These are phyloP conservation scores for Microctonus aethiopoides DNA, from an alignment of 2,888 invertebrate genomes.

Conservation along the genomic window DNA sequence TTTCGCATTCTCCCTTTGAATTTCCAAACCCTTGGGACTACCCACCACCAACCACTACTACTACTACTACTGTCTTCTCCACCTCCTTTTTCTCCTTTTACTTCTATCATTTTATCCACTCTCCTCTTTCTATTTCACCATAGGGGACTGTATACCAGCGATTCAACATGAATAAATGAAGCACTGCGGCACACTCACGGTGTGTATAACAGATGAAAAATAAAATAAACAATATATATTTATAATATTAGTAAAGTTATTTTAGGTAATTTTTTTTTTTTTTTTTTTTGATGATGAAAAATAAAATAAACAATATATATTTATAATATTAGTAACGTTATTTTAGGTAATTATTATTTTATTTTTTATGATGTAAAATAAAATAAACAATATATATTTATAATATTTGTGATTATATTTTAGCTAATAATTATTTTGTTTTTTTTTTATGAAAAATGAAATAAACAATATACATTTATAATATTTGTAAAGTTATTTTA, in stretches of 20 bases:
- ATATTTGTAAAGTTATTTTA: neutral
- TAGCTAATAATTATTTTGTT: neutral
- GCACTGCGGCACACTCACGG: slow-evolving; percentile 45
- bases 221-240: slow-evolving; percentile 10
- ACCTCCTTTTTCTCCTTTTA: slow-evolving; percentile 35
- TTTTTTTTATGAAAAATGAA: neutral
- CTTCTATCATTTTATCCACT: slow-evolving; percentile 52
- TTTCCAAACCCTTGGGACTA: slow-evolving; percentile 43
- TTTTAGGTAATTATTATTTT: neutral
- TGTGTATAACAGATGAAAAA: slow-evolving; percentile 27
- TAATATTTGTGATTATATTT: neutral
- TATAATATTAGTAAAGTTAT: neutral
- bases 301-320: too few relatives aligned
- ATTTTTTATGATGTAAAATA: too few relatives aligned
- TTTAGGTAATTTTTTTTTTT: neutral
- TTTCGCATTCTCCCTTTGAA: slow-evolving; percentile 40
- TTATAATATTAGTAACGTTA: neutral
- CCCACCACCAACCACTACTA: slow-evolving; percentile 38
- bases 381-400: neutral
- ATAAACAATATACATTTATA: neutral
- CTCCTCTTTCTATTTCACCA: slow-evolving; percentile 38
- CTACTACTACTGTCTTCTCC: slow-evolving; percentile 45
- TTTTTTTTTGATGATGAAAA: too few relatives aligned
- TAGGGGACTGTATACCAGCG: slow-evolving; percentile 38
- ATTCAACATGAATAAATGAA: slow-evolving; percentile 63